A percentile compares a stretch with the other conserved stretches of the same genome.
phyloP scores from a whole-genome alignment of 2,113 vertebrate genomes.

The Pseudorhombus dupliciocellatus region DNA sequence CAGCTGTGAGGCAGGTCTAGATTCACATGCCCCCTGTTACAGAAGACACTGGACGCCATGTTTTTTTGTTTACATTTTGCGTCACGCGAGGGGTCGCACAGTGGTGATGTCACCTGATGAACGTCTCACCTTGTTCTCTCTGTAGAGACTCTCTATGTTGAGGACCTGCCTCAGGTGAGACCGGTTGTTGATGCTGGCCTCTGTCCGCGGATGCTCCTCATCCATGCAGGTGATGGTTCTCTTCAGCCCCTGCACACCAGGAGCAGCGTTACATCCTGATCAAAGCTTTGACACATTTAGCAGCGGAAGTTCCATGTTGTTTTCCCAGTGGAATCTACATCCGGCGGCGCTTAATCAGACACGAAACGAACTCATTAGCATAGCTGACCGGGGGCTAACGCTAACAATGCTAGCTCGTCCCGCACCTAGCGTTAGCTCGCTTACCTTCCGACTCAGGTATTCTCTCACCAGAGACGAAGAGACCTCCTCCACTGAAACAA shows the following conservation, averaged over 20 bases:
- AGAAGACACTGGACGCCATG: background rate
- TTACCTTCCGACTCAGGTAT: slow-evolving; percentile 92
- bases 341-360: background rate
- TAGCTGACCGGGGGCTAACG: slow-evolving; percentile 13
- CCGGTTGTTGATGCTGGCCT: slow-evolving; percentile 90
- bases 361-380: too few relatives aligned
- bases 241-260: slow-evolving; percentile 85
- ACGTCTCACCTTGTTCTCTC: slow-evolving; percentile 86
- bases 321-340: background rate
- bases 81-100: background rate
- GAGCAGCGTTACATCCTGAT: background rate
- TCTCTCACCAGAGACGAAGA: slow-evolving; percentile 91
- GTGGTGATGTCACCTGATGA: background rate
- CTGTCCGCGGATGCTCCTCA: slow-evolving; percentile 87
- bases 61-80: background rate
- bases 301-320: background rate
- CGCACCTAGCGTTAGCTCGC: background rate
- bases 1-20: background rate
- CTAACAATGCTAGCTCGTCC: background rate
- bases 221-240: slow-evolving; percentile 90
- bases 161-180: slow-evolving; percentile 86
- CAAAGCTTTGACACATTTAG: background rate
- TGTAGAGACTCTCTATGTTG: slow-evolving; percentile 87
- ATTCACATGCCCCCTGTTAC: background rate
- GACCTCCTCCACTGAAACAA: slow-evolving; percentile 85